Evolutionary conservation across 2,797 vertebrate genomes (phyloP).

Genomic region (Heterohyrax brucei): DNA sequence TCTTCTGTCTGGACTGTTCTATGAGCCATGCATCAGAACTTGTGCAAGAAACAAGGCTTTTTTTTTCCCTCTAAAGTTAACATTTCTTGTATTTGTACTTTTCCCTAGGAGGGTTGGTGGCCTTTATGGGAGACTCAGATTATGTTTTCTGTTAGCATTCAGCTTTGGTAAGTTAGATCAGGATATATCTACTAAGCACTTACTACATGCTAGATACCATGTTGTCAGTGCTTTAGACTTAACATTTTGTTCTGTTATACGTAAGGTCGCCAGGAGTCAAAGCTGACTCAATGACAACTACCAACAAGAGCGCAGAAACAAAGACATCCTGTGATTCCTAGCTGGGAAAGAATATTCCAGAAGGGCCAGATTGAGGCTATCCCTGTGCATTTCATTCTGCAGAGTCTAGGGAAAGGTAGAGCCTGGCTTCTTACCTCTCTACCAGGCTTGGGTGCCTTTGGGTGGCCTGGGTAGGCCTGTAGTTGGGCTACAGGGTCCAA

Average conservation of each 20-base stretch:
- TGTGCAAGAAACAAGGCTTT: slow-evolving; percentile 1
- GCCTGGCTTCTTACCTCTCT: neutral
- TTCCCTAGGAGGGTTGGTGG: neutral
- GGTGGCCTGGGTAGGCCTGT: neutral
- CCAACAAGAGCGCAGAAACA: neutral
- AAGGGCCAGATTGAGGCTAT: neutral
- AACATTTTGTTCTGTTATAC: neutral
- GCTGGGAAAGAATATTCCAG: neutral
- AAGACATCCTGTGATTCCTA: neutral
- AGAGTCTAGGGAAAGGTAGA: slow-evolving; percentile 7
- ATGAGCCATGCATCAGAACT: neutral
- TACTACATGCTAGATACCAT: neutral
- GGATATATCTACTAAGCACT: neutral
- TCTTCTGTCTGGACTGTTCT: neutral
- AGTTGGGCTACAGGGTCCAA: neutral
- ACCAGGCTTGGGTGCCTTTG: neutral
- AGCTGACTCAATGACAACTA: neutral
- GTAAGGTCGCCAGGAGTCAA: no score
- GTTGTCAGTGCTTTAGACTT: neutral
- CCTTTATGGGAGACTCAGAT: neutral
- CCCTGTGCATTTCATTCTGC: neutral
- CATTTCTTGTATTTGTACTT: slow-evolving; percentile 22
- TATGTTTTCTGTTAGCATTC: neutral
- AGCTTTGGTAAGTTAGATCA: slow-evolving; percentile 37
- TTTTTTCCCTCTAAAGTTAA: slow-evolving; percentile 24